Evolutionary conservation across 2,113 vertebrate species (phyloP).

Genomic region (Siphamia tubifer): DNA sequence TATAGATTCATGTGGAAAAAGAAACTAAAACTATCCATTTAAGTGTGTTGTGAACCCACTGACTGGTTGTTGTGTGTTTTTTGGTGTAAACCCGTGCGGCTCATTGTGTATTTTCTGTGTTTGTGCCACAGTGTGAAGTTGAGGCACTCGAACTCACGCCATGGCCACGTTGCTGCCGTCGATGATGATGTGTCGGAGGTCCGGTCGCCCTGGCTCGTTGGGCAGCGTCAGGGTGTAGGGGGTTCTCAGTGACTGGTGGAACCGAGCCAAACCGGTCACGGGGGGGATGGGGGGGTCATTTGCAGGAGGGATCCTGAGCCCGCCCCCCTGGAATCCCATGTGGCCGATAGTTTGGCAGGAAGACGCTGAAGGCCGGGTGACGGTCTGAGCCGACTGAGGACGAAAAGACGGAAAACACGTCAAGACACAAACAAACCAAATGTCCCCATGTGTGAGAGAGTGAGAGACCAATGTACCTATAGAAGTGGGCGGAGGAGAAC

Average conservation of each 20-base stretch:
- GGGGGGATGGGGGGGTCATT: slow-evolving; percentile 66
- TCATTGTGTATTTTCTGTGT: background rate
- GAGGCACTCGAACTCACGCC: slow-evolving; percentile 92
- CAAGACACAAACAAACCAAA: background rate
- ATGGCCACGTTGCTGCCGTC: slow-evolving; percentile 98
- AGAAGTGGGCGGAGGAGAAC: too few relatives aligned
- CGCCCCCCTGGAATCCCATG: slow-evolving; percentile 43
- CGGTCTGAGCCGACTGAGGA: slow-evolving; percentile 54
- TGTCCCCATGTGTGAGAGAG: too few relatives aligned
- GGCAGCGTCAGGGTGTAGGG: slow-evolving; percentile 89
- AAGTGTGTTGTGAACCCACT: too few relatives aligned
- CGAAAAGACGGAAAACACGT: background rate
- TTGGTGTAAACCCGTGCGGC: too few relatives aligned
- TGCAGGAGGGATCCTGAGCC: slow-evolving; percentile 30
- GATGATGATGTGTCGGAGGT: slow-evolving; percentile 91
- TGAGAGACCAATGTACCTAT: too few relatives aligned
- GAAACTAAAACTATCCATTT: too few relatives aligned
- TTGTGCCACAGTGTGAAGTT: background rate
- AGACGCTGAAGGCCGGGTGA: slow-evolving; percentile 50
- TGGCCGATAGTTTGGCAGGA: slow-evolving; percentile 71
- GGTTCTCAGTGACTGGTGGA: slow-evolving; percentile 88
- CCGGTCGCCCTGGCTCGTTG: slow-evolving; percentile 84
- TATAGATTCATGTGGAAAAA: too few relatives aligned
- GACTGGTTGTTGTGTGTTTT: too few relatives aligned
- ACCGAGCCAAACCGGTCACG: slow-evolving; percentile 90